Evolutionary conservation across 2,113 vertebrate species (phyloP).

Genomic region (Hippocampus guttulatus): DNA sequence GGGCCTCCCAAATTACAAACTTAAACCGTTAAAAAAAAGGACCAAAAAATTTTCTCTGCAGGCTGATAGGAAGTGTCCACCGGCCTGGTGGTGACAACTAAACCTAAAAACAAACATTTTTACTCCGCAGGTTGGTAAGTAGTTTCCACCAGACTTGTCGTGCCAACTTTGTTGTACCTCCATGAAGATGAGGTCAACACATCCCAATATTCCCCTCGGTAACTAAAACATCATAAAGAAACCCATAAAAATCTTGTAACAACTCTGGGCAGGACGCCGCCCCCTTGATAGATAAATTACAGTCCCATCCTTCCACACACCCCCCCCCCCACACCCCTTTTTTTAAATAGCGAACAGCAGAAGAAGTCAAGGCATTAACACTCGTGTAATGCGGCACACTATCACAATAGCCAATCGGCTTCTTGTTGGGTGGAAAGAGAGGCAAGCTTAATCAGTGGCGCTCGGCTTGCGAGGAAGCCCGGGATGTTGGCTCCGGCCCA

Average conservation of each 20-base stretch:
- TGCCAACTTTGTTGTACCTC: background rate
- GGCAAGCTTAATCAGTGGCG: background rate
- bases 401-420: background rate
- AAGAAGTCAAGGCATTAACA: background rate
- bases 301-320: background rate
- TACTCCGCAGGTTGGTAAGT: background rate
- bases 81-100: background rate
- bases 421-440: conserved; percentile 1
- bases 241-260: conserved; percentile 3
- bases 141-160: background rate
- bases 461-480: background rate
- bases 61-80: background rate
- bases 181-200: conserved; percentile 2
- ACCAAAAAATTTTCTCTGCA: background rate
- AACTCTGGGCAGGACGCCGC: background rate
- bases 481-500: background rate
- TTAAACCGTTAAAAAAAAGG: background rate
- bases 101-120: background rate
- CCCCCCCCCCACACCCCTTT: no score
- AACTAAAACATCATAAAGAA: conserved; percentile 3
- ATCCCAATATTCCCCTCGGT: conserved; percentile 6
- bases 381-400: background rate
- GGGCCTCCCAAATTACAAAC: no score
- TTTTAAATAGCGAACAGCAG: background rate
- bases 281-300: conserved; percentile 2